These are phyloP conservation scores for Cerceris ruficornis DNA, from an alignment of 2,888 invertebrate species.

Conservation along the genomic window DNA sequence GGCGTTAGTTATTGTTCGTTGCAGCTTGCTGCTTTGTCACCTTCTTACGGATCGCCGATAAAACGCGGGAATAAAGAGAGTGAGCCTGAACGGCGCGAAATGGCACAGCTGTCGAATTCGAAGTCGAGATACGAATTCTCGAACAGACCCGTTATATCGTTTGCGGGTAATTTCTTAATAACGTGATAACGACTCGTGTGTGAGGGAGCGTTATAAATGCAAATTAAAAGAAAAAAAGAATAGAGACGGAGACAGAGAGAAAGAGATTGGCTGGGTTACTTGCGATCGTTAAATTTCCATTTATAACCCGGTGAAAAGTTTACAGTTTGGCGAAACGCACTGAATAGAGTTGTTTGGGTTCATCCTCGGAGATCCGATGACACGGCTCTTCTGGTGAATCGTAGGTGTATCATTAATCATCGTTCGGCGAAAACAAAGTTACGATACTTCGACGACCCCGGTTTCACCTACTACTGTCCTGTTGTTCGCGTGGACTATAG, in stretches of 20 bases:
- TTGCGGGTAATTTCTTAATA: no score
- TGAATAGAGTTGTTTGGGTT: constrained; percentile 62
- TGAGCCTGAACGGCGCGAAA: no score
- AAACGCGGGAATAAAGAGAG: background rate
- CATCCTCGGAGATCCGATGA: constrained; percentile 65
- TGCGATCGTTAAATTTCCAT: constrained; percentile 50
- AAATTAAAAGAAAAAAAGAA: constrained; percentile 19
- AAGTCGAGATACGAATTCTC: no score
- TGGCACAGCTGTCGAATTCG: no score
- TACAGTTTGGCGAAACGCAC: constrained; percentile 43
- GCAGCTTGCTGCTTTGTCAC: constrained; percentile 23
- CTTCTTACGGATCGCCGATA: background rate
- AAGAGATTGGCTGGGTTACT: constrained; percentile 1
- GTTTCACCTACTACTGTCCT: constrained; percentile 30
- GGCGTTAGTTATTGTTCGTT: constrained; percentile 34
- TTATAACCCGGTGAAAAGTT: constrained; percentile 43
- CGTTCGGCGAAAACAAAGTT: constrained; percentile 56
- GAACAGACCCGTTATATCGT: no score
- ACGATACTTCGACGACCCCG: constrained; percentile 25
- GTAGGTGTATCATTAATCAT: constrained; percentile 75
- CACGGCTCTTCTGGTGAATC: constrained; percentile 65
- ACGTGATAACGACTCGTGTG: no score
- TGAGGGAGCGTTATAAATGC: background rate
- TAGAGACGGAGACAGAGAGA: constrained; percentile 3
- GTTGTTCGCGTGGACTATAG: background rate